Base-by-base conservation (phyloP, 2,888 invertebrate genomes). In the Pseudococcus jackbeardsleyi region DNA sequence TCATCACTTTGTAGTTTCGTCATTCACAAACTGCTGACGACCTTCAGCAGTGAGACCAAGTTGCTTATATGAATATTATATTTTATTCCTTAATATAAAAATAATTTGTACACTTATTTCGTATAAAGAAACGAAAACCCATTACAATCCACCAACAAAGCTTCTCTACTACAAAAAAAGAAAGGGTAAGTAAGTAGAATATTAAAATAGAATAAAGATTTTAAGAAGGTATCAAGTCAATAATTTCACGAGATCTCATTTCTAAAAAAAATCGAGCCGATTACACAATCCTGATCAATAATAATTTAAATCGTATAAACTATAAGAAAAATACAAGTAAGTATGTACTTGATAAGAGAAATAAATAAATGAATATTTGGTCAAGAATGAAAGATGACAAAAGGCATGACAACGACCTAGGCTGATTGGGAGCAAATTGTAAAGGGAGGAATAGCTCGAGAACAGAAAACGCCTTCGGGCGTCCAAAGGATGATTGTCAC, bases 401-500 rank as follows among this genome's bases (percentile, higher is more conserved):
- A 64, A 39, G 42, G 33, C 19, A 59, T 33, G 19, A 85, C 50
- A 59, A 85, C 19, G 59, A 59, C 33, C 48, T 64, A 85, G 1
- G 85, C 85, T 64, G 50, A 39, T 9, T 42, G 42, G 39, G 33
- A 77, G 77, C 77, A 87, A 87, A 87, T 50, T 87, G 87, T 79
- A 87, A 87, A 48, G 50, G 54, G 72, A 64, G 79, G 33, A 54
- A 87, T 79, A 87, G 79, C 87, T 17, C 77, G 26, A 79, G 87
- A 42, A 79, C 4, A 77, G 77, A 87, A 77, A 19, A 26, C 72
- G 77, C 54, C 72, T 50, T 84, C 85, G 77, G 64, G 72, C 68
- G 59, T 77, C 39, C 26, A 84, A 88, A 50, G 17, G 84, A 77
- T 88, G 88, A 88, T 88, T 88, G 88, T 88, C 88, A n/a, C 88